Evolutionary conservation across 2,888 invertebrate species (phyloP).

Genomic region (Drepana falcataria): DNA sequence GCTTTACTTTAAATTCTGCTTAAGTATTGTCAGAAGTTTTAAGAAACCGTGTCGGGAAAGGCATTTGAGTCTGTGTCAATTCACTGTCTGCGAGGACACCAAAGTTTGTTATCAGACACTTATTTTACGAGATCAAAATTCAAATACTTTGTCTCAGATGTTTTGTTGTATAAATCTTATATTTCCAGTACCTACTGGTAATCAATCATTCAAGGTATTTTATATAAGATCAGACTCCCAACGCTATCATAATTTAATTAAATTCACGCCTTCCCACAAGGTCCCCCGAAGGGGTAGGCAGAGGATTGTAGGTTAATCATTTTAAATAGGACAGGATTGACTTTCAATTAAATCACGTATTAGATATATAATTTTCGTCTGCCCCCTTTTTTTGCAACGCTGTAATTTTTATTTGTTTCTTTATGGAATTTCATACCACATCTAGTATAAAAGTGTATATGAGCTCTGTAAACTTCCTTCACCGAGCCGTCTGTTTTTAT

Average conservation of each 20-base stretch:
- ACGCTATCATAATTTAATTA: too few species aligned
- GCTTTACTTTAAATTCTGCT: constrained; percentile 36
- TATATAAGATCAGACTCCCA: too few species aligned
- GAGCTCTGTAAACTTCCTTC: not conserved
- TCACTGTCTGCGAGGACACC: constrained; percentile 15
- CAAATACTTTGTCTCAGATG: not conserved
- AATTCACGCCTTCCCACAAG: too few species aligned
- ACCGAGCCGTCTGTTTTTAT: not conserved
- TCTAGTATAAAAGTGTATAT: not conserved
- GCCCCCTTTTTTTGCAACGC: not conserved
- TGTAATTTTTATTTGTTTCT: not conserved
- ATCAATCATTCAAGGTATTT: not conserved
- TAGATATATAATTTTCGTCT: too few species aligned
- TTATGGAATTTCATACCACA: not conserved
- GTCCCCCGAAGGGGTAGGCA: too few species aligned
- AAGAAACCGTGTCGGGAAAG: constrained; percentile 22
- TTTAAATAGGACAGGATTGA: too few species aligned
- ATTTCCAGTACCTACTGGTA: not conserved
- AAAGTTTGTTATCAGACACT: constrained; percentile 1
- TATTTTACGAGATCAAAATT: constrained; percentile 2
- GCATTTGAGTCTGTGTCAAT: constrained; percentile 32
- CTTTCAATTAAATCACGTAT: too few species aligned
- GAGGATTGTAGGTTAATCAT: too few species aligned
- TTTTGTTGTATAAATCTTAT: not conserved
- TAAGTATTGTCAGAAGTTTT: constrained; percentile 39